phyloP scores from a whole-genome alignment of 2,888 invertebrate species.

The Ophion ventricosus region DNA sequence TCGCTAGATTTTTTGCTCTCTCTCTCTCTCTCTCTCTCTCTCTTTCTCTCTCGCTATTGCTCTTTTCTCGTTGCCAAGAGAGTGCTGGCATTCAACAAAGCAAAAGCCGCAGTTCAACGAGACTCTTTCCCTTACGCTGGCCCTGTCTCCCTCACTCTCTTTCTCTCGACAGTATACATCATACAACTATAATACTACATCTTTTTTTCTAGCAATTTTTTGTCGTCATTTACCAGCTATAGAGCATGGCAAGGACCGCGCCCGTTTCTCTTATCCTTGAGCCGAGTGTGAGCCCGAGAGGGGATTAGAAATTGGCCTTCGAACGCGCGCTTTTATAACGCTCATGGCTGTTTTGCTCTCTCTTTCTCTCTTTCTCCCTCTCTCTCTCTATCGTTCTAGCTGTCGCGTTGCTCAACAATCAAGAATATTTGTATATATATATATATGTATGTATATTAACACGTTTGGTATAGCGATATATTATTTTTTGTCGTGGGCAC shows the following conservation, averaged over 20 bases:
- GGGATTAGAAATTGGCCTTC: slow-evolving; percentile 82
- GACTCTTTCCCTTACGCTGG: slow-evolving; percentile 40
- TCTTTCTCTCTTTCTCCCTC: slow-evolving; percentile 43
- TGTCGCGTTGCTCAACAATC: slow-evolving; percentile 54
- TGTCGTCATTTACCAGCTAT: slow-evolving; percentile 62
- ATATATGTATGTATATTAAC: slow-evolving; percentile 15
- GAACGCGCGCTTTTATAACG: slow-evolving; percentile 69
- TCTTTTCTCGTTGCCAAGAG: slow-evolving; percentile 53
- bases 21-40: slow-evolving; percentile 35
- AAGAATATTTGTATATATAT: slow-evolving; percentile 50
- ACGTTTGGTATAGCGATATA: neutral
- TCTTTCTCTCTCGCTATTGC: slow-evolving; percentile 18
- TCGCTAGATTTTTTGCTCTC: slow-evolving; percentile 46
- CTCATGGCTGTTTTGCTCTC: slow-evolving; percentile 58
- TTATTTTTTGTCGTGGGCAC: neutral
- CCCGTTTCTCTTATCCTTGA: slow-evolving; percentile 78
- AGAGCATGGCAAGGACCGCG: slow-evolving; percentile 68
- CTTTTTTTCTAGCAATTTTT: slow-evolving; percentile 71
- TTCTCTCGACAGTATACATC: slow-evolving; percentile 40
- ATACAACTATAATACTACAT: slow-evolving; percentile 58
- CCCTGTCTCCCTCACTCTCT: slow-evolving; percentile 33
- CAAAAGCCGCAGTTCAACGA: slow-evolving; percentile 47
- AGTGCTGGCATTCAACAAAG: slow-evolving; percentile 36
- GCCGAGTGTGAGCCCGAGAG: slow-evolving; percentile 62
- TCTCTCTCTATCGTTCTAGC: slow-evolving; percentile 35